Evolutionary conservation across 2,888 invertebrate species (phyloP).

Genomic region (Phyllotreta striolata): DNA sequence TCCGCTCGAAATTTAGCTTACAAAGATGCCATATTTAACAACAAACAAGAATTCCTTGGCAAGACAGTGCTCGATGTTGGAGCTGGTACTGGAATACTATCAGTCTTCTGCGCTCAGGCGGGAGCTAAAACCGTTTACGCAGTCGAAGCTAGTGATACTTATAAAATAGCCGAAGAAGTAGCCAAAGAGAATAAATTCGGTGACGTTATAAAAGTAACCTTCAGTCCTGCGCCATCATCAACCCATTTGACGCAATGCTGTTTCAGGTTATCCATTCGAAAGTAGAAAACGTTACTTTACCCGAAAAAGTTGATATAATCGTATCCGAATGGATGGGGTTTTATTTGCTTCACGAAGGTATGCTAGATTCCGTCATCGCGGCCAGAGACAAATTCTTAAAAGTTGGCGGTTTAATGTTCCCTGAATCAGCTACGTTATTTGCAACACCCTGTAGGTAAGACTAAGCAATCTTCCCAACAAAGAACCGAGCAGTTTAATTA

Average conservation of each 20-base stretch:
- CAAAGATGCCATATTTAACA: conserved; percentile 77
- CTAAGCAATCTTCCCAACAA: too few relatives aligned
- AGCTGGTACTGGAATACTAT: conserved; percentile 87
- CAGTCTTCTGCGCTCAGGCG: conserved; percentile 87
- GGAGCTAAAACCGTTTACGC: conserved; percentile 90
- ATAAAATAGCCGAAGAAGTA: conserved; percentile 70
- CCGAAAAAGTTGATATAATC: conserved; percentile 83
- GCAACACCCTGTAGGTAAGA: conserved; percentile 66
- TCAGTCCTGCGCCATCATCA: neutral
- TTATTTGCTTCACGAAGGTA: conserved; percentile 92
- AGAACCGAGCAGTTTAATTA: conserved; percentile 4
- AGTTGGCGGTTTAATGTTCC: conserved; percentile 77
- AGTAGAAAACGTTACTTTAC: conserved; percentile 79
- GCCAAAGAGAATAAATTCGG: conserved; percentile 76
- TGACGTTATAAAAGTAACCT: conserved; percentile 69
- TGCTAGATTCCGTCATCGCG: conserved; percentile 88
- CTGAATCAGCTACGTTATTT: conserved; percentile 75
- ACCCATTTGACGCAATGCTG: neutral
- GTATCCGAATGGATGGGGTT: conserved; percentile 99
- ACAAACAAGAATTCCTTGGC: conserved; percentile 71
- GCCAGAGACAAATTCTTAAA: conserved; percentile 85
- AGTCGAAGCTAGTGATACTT: conserved; percentile 80
- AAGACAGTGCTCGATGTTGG: conserved; percentile 88
- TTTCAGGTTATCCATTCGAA: conserved; percentile 74
- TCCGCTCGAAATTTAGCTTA: conserved; percentile 79